Conservation (phyloP, 2,797 vertebrate species). For the Psittacula derbiana region DNA sequence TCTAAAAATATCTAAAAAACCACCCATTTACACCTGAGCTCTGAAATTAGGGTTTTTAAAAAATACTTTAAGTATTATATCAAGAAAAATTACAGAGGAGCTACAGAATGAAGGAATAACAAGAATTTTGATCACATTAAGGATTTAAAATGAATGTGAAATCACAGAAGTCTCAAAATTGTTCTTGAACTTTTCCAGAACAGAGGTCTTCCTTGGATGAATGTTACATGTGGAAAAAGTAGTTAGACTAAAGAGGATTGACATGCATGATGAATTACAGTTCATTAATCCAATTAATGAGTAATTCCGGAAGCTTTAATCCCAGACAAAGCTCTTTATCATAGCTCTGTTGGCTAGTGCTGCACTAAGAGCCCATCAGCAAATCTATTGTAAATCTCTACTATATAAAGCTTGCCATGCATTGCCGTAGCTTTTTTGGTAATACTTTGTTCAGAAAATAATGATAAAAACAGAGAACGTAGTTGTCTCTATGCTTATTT, state of each 20-base stretch:
- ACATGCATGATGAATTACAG: constrained; percentile 59
- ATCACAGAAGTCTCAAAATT: constrained; percentile 15
- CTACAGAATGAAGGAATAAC: constrained; percentile 28
- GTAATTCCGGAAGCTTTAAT: constrained; percentile 70
- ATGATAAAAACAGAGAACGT: background rate
- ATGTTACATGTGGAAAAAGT: constrained; percentile 12
- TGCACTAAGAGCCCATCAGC: constrained; percentile 28
- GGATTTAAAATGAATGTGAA: constrained; percentile 54
- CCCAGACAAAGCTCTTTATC: constrained; percentile 69
- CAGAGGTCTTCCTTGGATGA: constrained; percentile 34
- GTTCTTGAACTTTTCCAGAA: constrained; percentile 39
- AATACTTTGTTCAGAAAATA: background rate
- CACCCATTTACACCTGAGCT: background rate
- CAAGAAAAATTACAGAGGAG: constrained; percentile 20
- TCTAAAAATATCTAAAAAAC: background rate
- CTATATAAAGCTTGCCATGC: background rate
- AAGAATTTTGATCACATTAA: constrained; percentile 31
- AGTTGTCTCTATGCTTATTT: background rate
- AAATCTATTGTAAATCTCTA: constrained; percentile 41
- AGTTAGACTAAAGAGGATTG: constrained; percentile 47
- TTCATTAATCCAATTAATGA: constrained; percentile 80
- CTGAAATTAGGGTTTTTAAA: background rate
- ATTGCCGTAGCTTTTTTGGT: background rate
- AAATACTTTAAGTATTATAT: background rate
- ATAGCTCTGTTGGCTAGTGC: constrained; percentile 31